Evolutionary conservation across 2,888 invertebrate genomes (phyloP), one percentile per base, ranked within the genome.

Genomic region (Agrotis ipsilon): DNA sequence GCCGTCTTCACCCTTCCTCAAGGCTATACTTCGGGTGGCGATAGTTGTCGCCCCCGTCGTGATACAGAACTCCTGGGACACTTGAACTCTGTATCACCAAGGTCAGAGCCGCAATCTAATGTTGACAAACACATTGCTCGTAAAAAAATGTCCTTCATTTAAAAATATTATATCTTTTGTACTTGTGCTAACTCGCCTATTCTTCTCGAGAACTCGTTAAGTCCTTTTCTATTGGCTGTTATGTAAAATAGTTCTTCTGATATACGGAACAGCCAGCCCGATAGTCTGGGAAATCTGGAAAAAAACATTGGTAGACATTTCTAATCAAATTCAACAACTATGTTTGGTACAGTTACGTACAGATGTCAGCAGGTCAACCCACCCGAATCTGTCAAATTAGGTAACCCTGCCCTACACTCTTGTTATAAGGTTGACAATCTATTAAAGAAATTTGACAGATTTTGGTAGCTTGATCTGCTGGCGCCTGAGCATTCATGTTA

Each of bases 161-260:
- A 72, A 81, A 68, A 81, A 75, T 78, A 76, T 75, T 85, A 86
- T 43, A 73, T 81, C 71, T 88, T 79, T 83, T 90, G 82, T 81
- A 88, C 75, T 80, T 83, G 82, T 83, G 86, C 82, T 66, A 91
- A 92, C 93, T 93, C 89, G 91, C 94, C 92, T 92, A 94, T 91
- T 90, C 91, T 91, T 90, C 86, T 91, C 9, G 91, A 79, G 73
- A 94, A 94, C 68, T 94, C 94, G 62, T 79, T 67, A 7, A 94
- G 89, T 45, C 94, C 94, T 79, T 92, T 93, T 75, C 89, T 89
- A 82, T 93, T 93, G 11, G 89, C 93, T 2, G 93, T 94, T 48
- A 88, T 75, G 79, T 87, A 94, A 83, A 88, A 94, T 24, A 83
- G 65, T 83, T 93, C 88, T 75, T 92, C 90, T 3, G 92, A 92